phyloP scores from a whole-genome alignment of 2,888 invertebrate species.

The Dryadula phaetusa region DNA sequence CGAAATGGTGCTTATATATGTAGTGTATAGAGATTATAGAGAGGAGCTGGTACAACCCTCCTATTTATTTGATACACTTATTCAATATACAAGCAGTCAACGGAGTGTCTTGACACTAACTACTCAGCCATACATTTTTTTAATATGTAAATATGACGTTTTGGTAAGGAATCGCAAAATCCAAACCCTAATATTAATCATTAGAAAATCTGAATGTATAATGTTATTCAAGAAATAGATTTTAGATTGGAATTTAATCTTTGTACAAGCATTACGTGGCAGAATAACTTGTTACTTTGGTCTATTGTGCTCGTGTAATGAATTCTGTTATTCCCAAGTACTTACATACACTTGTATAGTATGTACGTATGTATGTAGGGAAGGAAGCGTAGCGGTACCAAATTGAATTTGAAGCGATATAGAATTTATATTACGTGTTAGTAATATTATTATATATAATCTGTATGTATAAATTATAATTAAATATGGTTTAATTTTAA shows the following conservation, averaged over 20 bases:
- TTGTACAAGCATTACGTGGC: constrained; percentile 24
- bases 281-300: constrained; percentile 24
- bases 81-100: too few species aligned
- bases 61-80: too few species aligned
- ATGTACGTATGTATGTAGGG: background rate
- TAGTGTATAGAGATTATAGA: too few species aligned
- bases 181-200: too few species aligned
- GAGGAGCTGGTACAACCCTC: too few species aligned
- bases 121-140: too few species aligned
- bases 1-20: too few species aligned
- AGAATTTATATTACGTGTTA: constrained; percentile 12
- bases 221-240: constrained; percentile 19
- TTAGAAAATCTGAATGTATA: background rate
- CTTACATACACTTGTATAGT: background rate
- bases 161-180: too few species aligned
- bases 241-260: constrained; percentile 22
- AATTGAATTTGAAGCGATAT: constrained; percentile 11
- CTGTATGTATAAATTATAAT: background rate
- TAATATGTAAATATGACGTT: too few species aligned
- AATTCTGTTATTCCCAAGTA: constrained; percentile 17
- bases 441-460: constrained; percentile 16
- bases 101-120: too few species aligned
- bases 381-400: constrained; percentile 9
- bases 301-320: constrained; percentile 16
- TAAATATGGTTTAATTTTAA: too few species aligned